phyloP scores from a whole-genome alignment of 2,797 vertebrate genomes.

The Sphaeramia orbicularis region DNA sequence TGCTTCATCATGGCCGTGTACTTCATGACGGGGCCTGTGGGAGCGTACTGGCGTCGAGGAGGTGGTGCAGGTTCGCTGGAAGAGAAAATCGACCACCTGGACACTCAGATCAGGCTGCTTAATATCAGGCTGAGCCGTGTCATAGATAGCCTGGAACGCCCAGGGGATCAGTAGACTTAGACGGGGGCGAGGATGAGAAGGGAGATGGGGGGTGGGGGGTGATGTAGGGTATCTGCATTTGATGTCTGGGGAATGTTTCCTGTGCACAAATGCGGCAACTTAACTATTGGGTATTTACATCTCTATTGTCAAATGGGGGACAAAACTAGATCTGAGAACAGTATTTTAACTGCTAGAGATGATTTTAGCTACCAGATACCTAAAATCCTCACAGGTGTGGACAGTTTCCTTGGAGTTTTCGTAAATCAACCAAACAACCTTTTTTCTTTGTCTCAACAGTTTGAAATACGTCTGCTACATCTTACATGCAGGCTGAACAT shows the following conservation, averaged over 20 bases:
- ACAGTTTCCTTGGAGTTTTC: conserved; percentile 31
- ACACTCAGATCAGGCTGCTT: conserved; percentile 94
- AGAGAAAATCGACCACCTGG: conserved; percentile 97
- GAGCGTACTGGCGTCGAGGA: conserved; percentile 91
- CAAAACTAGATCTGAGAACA: conserved; percentile 43
- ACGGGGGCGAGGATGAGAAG: conserved; percentile 1
- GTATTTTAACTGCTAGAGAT: conserved; percentile 58
- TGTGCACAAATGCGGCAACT: conserved; percentile 45
- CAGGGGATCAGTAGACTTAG: conserved; percentile 85
- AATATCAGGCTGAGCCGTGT: conserved; percentile 95
- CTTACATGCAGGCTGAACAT: conserved; percentile 28
- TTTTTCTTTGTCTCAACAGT: conserved; percentile 18
- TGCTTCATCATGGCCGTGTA: conserved; percentile 95
- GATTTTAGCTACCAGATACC: conserved; percentile 45
- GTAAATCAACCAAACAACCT: conserved; percentile 47
- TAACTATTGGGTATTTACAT: conserved; percentile 58
- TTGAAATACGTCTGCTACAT: conserved; percentile 42
- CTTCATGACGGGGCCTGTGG: conserved; percentile 96
- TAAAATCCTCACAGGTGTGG: conserved; percentile 41
- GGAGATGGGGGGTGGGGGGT: conserved; percentile 15
- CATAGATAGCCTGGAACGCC: conserved; percentile 91
- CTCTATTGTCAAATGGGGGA: conserved; percentile 42
- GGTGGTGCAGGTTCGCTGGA: conserved; percentile 87
- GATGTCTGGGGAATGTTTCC: conserved; percentile 46
- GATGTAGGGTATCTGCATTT: conserved; percentile 17